Base-by-base conservation (phyloP, 2,888 invertebrate genomes). In the Lasioglossum lativentre region DNA sequence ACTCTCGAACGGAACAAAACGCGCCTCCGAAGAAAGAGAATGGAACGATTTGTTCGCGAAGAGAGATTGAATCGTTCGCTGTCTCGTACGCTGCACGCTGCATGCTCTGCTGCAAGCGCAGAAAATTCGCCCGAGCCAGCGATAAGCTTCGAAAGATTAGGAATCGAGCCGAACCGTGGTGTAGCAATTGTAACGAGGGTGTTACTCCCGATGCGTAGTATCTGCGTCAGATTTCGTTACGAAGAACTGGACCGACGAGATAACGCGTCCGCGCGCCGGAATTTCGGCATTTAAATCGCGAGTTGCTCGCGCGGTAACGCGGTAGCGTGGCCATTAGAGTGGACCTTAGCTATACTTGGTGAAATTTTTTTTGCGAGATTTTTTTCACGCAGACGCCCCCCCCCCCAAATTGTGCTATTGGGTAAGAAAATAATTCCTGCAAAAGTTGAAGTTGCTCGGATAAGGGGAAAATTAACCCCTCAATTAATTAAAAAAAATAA, bases 131-230 rank as follows among this genome's bases (percentile, higher is more conserved):
- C 47, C 47, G 23, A 34, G 19, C 10, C 34, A 34, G 34, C 30
- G 66, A 68, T 68, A 68, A 68, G 68, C 66, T 68, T 34, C 68
- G 68, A 3, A 38, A 68, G 68, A 68, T 68, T 38, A 38, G 34
- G 10, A 8, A 68, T 68, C 68, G 68, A 38, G 68, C 23, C 68
- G 68, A 38, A 34, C 68, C 10, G 12, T 23, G 10, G 34, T n/a
- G n/a, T 23, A 19, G 38, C 34, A 38, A 23, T 68, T 38, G 66
- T 34, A 34, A 30, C 34, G 34, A 66, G 66, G 34, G 30, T 66
- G 66, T 66, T 63, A 63, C 66, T 34, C 66, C 4, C 66, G 30
- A 10, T 34, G 19, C 34, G 66, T 52, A 52, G 66, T 52, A 52
- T 66, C 66, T 34, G 38, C 68, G 23, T 68, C 23, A 38, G 19